Evolutionary conservation across 2,797 vertebrate species (phyloP), one percentile per base, ranked within the genome.

Genomic region (Pteropus rufus): DNA sequence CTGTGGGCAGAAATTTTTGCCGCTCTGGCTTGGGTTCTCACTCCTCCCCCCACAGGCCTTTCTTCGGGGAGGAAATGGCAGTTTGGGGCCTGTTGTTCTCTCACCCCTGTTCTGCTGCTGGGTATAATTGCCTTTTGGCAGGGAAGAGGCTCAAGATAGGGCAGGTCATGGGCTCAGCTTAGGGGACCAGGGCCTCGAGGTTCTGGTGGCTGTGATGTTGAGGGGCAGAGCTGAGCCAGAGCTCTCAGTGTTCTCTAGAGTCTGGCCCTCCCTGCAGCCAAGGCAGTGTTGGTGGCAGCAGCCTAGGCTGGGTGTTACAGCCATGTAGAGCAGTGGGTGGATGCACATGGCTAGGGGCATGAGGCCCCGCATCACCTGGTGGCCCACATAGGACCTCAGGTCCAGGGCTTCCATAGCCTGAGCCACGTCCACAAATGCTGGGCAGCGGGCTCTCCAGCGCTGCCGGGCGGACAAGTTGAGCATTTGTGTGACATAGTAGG

Each of bases 291-390:
- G 46, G 56, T 54, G 65, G n/a, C 91, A 67, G 9, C 98, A 95
- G 95, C 84, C 87, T 15, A 99, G 97, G 23, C 98, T 99, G 97
- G 99, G 98, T 36, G 98, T 98, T 83, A 99, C 96, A 0, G 99
- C 97, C 94, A 99, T 98, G 76, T 99, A 99, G 31, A 99, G 98
- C 88, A 99, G 80, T 0, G 99, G 99, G 83, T 99, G 99, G 41
- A 99, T 91, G 56, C 99, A 99, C 98, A 99, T 99, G 97, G 99
- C 99, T 56, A 99, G 86, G 4, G 98, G 98, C 11, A 99, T 98
- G 36, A 99, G 90, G 7, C 97, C 98, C 11, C 99, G 99, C 12
- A 97, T 98, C 26, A 98, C 92, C 91, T 99, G 99, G 77, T 99
- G 98, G 36, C 96, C 89, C 0, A 94, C 0, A 26, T 98, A 98